Conservation (phyloP, 2,797 vertebrate genomes). For the Sebastiscus tertius region DNA sequence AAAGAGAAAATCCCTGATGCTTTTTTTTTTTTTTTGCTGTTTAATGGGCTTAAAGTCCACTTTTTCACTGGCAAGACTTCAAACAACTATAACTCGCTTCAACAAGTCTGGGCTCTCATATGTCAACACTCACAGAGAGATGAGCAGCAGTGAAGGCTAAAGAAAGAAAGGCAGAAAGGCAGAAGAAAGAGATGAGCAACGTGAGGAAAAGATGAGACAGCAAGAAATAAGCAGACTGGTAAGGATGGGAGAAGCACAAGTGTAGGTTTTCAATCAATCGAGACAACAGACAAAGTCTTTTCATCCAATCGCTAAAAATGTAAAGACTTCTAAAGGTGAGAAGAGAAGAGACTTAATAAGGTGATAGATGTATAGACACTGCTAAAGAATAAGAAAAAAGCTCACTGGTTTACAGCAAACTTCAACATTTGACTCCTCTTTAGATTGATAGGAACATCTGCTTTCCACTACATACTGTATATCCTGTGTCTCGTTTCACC, state of each 20-base stretch:
- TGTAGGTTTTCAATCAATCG: neutral
- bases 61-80: conserved; percentile 68
- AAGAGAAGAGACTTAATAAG: neutral
- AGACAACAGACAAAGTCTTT: neutral
- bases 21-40: conserved; percentile 20
- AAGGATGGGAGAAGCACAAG: neutral
- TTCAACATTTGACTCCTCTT: neutral
- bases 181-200: conserved; percentile 8
- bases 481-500: neutral
- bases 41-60: conserved; percentile 57
- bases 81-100: conserved; percentile 56
- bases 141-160: conserved; percentile 4
- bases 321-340: conserved; percentile 3
- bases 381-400: neutral
- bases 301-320: neutral
- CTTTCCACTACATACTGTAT: neutral
- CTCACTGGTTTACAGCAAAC: neutral
- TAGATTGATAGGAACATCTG: neutral
- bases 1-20: conserved; percentile 52
- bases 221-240: neutral
- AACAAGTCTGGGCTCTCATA: conserved; percentile 60
- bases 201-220: conserved; percentile 12
- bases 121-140: conserved; percentile 44
- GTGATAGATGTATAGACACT: neutral
- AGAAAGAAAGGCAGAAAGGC: conserved; percentile 9